These are phyloP conservation scores for Eurytoma californica DNA, from an alignment of 2,888 invertebrate species.

Conservation along the genomic window DNA sequence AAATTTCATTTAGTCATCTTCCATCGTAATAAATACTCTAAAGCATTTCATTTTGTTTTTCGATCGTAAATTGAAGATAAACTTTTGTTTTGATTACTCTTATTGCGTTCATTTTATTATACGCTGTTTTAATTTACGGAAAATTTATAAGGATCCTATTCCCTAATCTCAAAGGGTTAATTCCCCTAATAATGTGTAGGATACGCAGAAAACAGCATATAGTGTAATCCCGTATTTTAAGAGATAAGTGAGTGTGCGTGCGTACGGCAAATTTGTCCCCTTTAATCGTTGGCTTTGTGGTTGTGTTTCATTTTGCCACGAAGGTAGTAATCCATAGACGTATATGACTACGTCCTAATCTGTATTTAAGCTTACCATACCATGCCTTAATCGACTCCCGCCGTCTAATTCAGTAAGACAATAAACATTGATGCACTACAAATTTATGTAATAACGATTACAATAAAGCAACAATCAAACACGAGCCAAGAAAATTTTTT, in stretches of 20 bases:
- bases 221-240: slow-evolving; percentile 27
- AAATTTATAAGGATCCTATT: neutral
- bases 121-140: neutral
- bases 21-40: too few relatives aligned
- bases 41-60: too few relatives aligned
- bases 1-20: too few relatives aligned
- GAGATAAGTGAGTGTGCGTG: slow-evolving; percentile 14
- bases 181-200: slow-evolving; percentile 18
- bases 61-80: too few relatives aligned
- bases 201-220: slow-evolving; percentile 14
- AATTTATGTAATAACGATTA: neutral
- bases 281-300: slow-evolving; percentile 43
- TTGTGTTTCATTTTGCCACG: slow-evolving; percentile 10
- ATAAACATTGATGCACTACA: neutral
- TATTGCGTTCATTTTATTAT: too few relatives aligned
- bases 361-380: slow-evolving; percentile 2
- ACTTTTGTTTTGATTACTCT: too few relatives aligned
- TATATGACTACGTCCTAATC: slow-evolving; percentile 34
- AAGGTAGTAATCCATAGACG: slow-evolving; percentile 28
- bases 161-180: neutral
- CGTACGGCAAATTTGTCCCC: slow-evolving; percentile 24
- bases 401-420: neutral
- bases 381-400: slow-evolving; percentile 19
- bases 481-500: slow-evolving; percentile 1
- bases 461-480: neutral